Evolutionary conservation across 2,888 invertebrate genomes (phyloP).

Genomic region (Ligdia adustata): DNA sequence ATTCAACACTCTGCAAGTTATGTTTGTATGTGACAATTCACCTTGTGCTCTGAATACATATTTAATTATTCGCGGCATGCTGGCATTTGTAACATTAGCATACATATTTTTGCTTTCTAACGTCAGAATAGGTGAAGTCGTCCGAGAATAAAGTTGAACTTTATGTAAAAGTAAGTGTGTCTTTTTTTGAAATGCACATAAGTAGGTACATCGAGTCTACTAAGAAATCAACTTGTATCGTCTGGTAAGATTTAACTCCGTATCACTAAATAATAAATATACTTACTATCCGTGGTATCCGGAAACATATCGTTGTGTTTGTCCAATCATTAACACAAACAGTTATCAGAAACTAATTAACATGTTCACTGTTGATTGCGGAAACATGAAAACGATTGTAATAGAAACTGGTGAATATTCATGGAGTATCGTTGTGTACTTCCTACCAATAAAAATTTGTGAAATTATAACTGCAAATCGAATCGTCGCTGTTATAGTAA

Average conservation of each 20-base stretch:
- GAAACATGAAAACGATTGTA: constrained; percentile 34
- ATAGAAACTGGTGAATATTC: constrained; percentile 35
- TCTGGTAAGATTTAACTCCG: no score
- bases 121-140: constrained; percentile 16
- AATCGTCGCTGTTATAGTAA: not conserved
- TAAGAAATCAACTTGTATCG: no score
- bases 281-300: no score
- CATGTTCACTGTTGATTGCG: constrained; percentile 35
- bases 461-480: constrained; percentile 11
- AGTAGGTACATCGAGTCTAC: no score
- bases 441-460: constrained; percentile 26
- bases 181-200: no score
- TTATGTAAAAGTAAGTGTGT: no score
- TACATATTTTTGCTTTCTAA: constrained; percentile 14
- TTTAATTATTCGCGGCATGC: constrained; percentile 56
- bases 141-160: no score
- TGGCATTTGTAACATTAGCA: constrained; percentile 15
- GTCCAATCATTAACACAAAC: constrained; percentile 24
- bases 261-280: no score
- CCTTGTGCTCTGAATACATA: constrained; percentile 62
- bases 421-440: constrained; percentile 29
- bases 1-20: constrained; percentile 40
- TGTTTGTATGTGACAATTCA: constrained; percentile 47
- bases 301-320: no score
- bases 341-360: constrained; percentile 36